phyloP scores from a whole-genome alignment of 2,113 vertebrate species.

The Alosa alosa region DNA sequence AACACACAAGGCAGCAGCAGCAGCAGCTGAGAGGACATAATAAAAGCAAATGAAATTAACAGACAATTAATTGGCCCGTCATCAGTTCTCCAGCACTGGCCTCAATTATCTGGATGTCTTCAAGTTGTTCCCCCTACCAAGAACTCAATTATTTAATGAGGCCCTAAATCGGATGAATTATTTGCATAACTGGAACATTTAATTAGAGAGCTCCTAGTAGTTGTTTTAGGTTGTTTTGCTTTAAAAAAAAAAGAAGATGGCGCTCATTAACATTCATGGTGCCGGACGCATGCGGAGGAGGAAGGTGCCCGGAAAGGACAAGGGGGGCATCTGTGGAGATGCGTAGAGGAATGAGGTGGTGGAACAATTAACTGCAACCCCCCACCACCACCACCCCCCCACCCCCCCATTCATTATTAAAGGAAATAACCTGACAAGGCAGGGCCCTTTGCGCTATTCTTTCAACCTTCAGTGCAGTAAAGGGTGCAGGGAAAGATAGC shows the following conservation, averaged over 20 bases:
- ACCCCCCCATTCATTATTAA: background rate
- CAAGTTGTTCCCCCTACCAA: constrained; percentile 27
- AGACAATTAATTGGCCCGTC: constrained; percentile 8
- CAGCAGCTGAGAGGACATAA: background rate
- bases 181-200: constrained; percentile 44
- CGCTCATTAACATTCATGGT: constrained; percentile 22
- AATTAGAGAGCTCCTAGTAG: constrained; percentile 33
- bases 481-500: background rate
- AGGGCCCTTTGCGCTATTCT: background rate
- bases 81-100: constrained; percentile 25
- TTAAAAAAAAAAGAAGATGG: constrained; percentile 9
- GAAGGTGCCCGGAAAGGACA: background rate
- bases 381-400: background rate
- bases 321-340: background rate
- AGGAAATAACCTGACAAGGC: constrained; percentile 13
- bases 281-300: background rate
- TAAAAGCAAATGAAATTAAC: constrained; percentile 28
- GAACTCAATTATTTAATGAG: constrained; percentile 43
- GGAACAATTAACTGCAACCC: background rate
- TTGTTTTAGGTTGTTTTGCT: constrained; percentile 30
- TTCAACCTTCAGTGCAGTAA: background rate
- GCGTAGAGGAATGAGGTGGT: background rate
- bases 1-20: background rate
- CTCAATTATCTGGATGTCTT: constrained; percentile 37
- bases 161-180: constrained; percentile 37